These are phyloP conservation scores for Hexactinellida sp. DNA, from an alignment of 37 sponge, comb jelly and placozoan genomes.

Conservation along the genomic window DNA sequence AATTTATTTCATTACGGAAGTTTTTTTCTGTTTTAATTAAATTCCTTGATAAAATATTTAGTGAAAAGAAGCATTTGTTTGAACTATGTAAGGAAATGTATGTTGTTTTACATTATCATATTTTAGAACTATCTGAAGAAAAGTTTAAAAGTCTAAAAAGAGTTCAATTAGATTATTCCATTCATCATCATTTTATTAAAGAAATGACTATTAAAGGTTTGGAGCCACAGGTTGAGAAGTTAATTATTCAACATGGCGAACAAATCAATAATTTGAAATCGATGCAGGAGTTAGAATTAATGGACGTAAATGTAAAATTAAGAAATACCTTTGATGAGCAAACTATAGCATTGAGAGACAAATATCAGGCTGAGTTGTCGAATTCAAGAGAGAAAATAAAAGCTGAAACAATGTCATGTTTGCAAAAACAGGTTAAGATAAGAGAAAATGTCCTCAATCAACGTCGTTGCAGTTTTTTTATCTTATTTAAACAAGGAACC, in stretches of 20 bases:
- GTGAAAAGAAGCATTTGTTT: no score
- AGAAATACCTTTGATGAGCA: not conserved
- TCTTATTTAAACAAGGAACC: not conserved
- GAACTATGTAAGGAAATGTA: no score
- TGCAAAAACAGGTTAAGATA: not conserved
- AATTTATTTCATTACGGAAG: no score
- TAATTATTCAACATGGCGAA: not conserved
- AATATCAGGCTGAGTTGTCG: not conserved
- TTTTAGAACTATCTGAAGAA: no score
- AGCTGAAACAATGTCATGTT: not conserved
- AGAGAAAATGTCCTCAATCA: not conserved
- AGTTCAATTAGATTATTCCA: no score
- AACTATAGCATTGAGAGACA: not conserved
- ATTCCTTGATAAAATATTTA: no score
- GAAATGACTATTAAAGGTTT: not conserved
- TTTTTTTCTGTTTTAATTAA: no score
- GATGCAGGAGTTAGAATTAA: not conserved
- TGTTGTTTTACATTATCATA: no score
- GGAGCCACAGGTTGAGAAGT: not conserved
- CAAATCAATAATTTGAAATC: not conserved
- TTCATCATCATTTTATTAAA: no score
- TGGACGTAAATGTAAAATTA: not conserved
- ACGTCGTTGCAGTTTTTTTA: not conserved
- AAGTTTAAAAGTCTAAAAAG: no score
- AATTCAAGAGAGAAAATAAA: not conserved